Evolutionary conservation across 2,888 invertebrate species (phyloP).

Genomic region (Synergus laeviventris): DNA sequence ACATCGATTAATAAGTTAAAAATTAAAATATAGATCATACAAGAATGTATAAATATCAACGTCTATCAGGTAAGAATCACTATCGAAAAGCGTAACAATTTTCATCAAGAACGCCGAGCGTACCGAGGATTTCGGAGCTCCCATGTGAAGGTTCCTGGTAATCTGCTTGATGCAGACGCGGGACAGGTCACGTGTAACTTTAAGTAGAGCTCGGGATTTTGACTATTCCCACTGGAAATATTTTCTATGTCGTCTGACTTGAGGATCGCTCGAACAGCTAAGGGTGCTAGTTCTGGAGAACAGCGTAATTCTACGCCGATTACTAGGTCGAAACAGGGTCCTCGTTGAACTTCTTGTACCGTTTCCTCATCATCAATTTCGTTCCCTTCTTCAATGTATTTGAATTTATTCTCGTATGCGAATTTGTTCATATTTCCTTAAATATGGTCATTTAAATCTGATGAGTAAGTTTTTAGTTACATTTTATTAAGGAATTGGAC

Average conservation of each 20-base stretch:
- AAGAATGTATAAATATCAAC: constrained; percentile 49
- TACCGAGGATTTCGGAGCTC: constrained; percentile 60
- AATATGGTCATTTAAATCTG: not conserved
- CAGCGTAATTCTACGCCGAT: constrained; percentile 69
- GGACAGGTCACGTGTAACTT: constrained; percentile 66
- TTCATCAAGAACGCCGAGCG: constrained; percentile 25
- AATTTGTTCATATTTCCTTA: constrained; percentile 69
- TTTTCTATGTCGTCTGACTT: constrained; percentile 65
- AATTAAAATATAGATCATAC: constrained; percentile 54
- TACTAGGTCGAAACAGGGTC: constrained; percentile 63
- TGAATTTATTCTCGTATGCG: constrained; percentile 68
- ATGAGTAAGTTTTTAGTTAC: not conserved
- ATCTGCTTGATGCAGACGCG: constrained; percentile 64
- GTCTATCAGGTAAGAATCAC: constrained; percentile 25
- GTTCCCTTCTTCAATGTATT: constrained; percentile 46
- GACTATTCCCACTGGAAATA: constrained; percentile 33
- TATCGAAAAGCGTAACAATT: not conserved
- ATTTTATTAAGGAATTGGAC: no score
- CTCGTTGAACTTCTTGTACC: constrained; percentile 28
- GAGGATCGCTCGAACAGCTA: constrained; percentile 61
- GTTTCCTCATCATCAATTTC: constrained; percentile 53
- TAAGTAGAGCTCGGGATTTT: constrained; percentile 64
- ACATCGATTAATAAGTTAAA: constrained; percentile 47
- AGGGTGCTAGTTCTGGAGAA: constrained; percentile 70
- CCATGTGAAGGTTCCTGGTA: constrained; percentile 69